Conservation (phyloP, 1,140 invertebrate genomes). For the Plodia interpunctella region DNA sequence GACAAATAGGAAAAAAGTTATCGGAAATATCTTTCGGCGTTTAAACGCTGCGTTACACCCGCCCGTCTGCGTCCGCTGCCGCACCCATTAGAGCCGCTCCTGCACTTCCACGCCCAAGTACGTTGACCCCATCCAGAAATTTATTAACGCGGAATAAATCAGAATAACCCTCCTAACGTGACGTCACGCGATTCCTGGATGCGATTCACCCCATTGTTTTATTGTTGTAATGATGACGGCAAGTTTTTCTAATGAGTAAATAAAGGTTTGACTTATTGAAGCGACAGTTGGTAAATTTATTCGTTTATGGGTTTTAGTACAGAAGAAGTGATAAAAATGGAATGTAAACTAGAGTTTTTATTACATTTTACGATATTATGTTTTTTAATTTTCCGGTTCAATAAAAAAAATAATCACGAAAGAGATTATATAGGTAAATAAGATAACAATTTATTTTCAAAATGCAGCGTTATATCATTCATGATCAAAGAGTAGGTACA, state of each 20-base stretch:
- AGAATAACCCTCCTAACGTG: constrained; percentile 46
- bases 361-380: too few relatives aligned
- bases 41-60: constrained; percentile 4
- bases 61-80: constrained; percentile 21
- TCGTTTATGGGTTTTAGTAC: not conserved
- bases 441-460: too few relatives aligned
- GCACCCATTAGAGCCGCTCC: constrained; percentile 31
- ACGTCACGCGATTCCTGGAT: constrained; percentile 41
- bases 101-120: constrained; percentile 28
- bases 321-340: too few relatives aligned
- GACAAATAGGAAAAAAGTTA: not conserved
- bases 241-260: not conserved
- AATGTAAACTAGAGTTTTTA: too few relatives aligned
- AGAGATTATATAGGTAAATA: too few relatives aligned
- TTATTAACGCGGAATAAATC: constrained; percentile 68
- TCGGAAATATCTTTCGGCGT: not conserved
- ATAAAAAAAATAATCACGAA: too few relatives aligned
- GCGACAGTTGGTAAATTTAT: not conserved
- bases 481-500: too few relatives aligned
- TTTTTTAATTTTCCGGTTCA: too few relatives aligned
- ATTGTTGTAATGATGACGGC: not conserved
- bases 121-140: constrained; percentile 43
- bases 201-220: constrained; percentile 29
- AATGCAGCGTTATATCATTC: too few relatives aligned
- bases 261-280: not conserved